A percentile compares a stretch with the other conserved stretches of the same genome.
Evolutionary conservation across 2,888 invertebrate species (phyloP).

Genomic region (Yponomeuta cagnagella): DNA sequence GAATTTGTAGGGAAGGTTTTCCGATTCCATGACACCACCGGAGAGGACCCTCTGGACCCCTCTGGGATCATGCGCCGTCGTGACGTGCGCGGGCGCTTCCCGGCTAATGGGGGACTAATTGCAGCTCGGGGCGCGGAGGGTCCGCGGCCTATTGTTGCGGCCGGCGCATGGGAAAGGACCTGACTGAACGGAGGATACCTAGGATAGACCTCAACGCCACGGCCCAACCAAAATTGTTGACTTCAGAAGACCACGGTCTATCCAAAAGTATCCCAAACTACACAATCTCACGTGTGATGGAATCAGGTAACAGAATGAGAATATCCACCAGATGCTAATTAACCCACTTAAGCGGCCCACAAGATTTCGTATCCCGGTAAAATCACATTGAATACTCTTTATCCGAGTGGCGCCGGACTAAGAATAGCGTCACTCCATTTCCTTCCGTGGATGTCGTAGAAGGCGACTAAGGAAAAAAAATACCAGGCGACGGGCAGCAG

Average conservation of each 20-base stretch:
- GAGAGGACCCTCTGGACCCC: neutral
- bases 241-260: neutral
- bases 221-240: neutral
- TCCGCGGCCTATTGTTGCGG: neutral
- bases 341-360: neutral
- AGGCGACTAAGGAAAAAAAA: no score
- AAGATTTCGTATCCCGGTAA: neutral
- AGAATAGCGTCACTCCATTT: no score
- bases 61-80: conserved; percentile 10
- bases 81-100: conserved; percentile 38
- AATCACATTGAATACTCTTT: neutral
- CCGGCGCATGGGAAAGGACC: conserved; percentile 4
- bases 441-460: no score
- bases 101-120: conserved; percentile 61
- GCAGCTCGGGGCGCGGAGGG: conserved; percentile 35
- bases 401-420: no score
- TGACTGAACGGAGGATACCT: neutral
- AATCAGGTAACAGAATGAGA: no score
- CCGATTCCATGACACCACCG: no score
- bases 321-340: no score
- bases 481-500: no score
- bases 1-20: no score
- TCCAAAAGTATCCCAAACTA: no score
- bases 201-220: neutral
- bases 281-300: no score